A percentile compares a stretch with the other conserved stretches of the same genome.
phyloP scores from a whole-genome alignment of 2,888 invertebrate species.

The Acleris holmiana region DNA sequence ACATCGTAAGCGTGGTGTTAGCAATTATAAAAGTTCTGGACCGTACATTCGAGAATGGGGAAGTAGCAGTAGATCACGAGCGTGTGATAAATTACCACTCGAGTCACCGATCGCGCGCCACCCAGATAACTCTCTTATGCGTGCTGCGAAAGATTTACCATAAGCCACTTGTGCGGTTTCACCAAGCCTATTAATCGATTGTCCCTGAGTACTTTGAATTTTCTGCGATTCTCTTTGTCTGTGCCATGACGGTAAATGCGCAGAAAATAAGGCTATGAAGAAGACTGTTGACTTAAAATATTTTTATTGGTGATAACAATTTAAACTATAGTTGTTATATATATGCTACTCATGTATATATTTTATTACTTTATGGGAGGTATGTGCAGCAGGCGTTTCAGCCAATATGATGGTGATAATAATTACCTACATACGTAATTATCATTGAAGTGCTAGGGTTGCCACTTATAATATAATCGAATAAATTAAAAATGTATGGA shows the following conservation, averaged over 20 bases:
- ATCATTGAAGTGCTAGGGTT: no score
- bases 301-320: no score
- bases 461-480: no score
- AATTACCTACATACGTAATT: no score
- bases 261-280: not conserved
- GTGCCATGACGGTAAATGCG: not conserved
- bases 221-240: conserved; percentile 6
- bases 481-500: no score
- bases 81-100: conserved; percentile 64
- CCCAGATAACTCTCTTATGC: conserved; percentile 66
- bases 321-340: no score
- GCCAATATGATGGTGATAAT: no score
- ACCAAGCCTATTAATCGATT: conserved; percentile 48
- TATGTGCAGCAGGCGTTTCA: no score
- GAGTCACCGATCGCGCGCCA: conserved; percentile 41
- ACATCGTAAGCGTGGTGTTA: no score
- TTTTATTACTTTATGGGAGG: no score
- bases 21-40: no score
- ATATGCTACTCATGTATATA: no score
- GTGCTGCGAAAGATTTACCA: conserved; percentile 75
- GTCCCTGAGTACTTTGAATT: conserved; percentile 40
- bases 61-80: conserved; percentile 47
- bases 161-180: conserved; percentile 70
- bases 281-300: not conserved
- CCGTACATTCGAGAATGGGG: conserved; percentile 13